A percentile compares a stretch with the other conserved stretches of the same genome.
Evolutionary conservation across 2,113 vertebrate genomes (phyloP).

Genomic region (Podocnemis expansa): DNA sequence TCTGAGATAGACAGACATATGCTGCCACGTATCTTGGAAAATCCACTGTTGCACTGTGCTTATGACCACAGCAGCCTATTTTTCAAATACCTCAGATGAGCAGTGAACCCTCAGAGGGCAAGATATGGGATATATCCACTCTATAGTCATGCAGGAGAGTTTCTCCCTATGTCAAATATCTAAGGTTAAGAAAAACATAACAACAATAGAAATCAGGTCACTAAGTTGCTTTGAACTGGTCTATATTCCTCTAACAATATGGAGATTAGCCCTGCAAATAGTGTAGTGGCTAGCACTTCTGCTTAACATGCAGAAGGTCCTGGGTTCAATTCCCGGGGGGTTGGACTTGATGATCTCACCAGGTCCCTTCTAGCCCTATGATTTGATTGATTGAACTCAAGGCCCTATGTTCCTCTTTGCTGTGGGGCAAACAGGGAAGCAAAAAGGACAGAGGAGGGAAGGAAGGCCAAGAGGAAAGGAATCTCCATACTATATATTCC

Average conservation of each 20-base stretch:
- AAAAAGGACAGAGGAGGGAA: background rate
- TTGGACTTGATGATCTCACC: no score
- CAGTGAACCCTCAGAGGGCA: background rate
- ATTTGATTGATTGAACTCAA: no score
- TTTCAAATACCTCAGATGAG: slow-evolving; percentile 28
- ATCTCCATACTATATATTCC: accelerated
- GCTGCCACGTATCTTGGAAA: slow-evolving; percentile 43
- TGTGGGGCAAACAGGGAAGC: accelerated
- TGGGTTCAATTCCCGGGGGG: no score
- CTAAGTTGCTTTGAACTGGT: background rate
- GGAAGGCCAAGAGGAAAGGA: background rate
- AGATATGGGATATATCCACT: background rate
- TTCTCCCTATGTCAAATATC: background rate
- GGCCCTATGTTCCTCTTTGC: background rate
- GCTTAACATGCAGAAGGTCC: no score
- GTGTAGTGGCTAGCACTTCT: no score
- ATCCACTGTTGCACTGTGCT: background rate
- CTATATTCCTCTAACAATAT: background rate
- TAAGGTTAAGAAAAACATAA: background rate
- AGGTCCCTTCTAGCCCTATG: no score
- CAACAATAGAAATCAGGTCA: background rate
- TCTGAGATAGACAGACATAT: slow-evolving; percentile 42
- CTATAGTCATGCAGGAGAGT: background rate
- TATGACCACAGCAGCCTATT: background rate
- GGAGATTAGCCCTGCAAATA: background rate